Base-by-base conservation (phyloP, 2,888 invertebrate species). In the Digitonthophagus gazella region DNA sequence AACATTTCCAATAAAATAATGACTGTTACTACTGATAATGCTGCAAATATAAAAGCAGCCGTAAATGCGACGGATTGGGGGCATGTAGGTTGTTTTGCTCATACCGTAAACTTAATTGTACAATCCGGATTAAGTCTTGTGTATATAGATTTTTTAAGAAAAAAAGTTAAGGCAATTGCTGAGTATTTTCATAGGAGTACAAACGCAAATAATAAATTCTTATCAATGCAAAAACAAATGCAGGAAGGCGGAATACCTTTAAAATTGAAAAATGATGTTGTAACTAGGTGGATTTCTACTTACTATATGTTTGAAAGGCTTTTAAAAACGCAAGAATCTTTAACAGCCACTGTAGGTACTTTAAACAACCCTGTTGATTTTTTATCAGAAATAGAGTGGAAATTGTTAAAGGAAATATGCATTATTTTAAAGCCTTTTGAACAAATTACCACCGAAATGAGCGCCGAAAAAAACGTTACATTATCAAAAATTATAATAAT, bases 21-120 rank as follows among this genome's bases (percentile, higher is more conserved):
- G 64, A 73, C 69, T 22, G 66, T 71, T 56, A 75, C 75, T 5
- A 73, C 73, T 14, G 76, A 78, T 70, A 77, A 77, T 69, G 76
- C 78, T 19, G 73, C 74, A 58, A 78, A 78, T 72, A 73, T 75
- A 28, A 72, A 70, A 58, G 75, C 74, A 55, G 75, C 75, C 66
- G 70, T 74, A 67, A 73, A 72, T 71, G 67, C 72, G 18, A 65
- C 66, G 6, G 66, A 64, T 15, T 76, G 76, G 75, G 69, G 66
- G 15, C 74, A 74, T 72, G 63, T 77, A 20, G 72, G 73, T 44
- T 78, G 77, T 71, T 78, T 75, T 66, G 78, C 78, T 18, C 77
- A 78, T 67, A 74, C 69, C 56, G 63, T 78, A 55, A 78, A 77
- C 71, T 69, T 78, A 56, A 69, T 77, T 66, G 75, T 77, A 20